Percentiles rank a stretch among this genome's conserved stretches.
These are phyloP conservation scores for Cremastinae sp. DNA, from an alignment of 2,888 invertebrate species.

Conservation along the genomic window DNA sequence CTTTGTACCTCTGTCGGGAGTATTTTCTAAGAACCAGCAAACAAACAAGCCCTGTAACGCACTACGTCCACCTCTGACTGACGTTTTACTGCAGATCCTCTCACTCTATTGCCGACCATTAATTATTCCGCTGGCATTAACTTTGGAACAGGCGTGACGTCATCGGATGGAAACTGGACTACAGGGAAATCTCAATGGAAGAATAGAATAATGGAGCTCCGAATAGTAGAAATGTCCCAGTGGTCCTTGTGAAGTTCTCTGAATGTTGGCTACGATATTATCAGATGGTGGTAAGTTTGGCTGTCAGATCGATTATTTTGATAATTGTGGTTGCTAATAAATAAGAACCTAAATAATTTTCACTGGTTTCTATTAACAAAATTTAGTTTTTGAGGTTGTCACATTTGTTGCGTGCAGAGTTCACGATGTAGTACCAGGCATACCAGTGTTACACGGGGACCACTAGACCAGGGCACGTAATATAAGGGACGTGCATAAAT, in stretches of 20 bases:
- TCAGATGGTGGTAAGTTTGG: background rate
- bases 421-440: constrained; percentile 76
- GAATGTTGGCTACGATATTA: background rate
- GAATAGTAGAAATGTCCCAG: background rate
- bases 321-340: background rate
- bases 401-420: constrained; percentile 74
- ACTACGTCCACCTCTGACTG: constrained; percentile 51
- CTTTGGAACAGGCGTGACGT: background rate
- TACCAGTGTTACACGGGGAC: constrained; percentile 75
- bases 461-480: constrained; percentile 78
- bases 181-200: background rate
- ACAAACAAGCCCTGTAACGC: constrained; percentile 64
- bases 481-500: constrained; percentile 80
- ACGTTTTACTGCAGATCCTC: constrained; percentile 21
- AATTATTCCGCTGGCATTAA: constrained; percentile 31
- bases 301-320: background rate
- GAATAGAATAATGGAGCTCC: constrained; percentile 2
- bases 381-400: constrained; percentile 36
- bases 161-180: background rate
- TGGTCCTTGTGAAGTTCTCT: too few species aligned
- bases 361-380: too few species aligned
- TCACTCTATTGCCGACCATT: constrained; percentile 41
- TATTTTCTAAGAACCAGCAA: constrained; percentile 69
- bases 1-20: constrained; percentile 49
- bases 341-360: too few species aligned